phyloP scores from a whole-genome alignment of 2,888 invertebrate genomes.

The Diaprepes abbreviatus region DNA sequence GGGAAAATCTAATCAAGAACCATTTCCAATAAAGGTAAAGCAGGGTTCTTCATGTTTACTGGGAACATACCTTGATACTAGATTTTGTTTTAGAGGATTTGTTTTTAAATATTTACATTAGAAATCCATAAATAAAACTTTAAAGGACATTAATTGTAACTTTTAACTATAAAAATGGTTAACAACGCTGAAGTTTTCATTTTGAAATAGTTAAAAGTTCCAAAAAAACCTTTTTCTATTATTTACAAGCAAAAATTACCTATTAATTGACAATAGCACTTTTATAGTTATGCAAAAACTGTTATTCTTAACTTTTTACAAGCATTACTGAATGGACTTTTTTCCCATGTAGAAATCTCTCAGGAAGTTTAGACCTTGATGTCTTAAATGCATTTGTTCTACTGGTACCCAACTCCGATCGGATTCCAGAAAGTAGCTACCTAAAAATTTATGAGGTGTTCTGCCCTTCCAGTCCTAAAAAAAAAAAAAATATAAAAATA shows the following conservation, averaged over 20 bases:
- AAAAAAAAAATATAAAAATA: too few species aligned
- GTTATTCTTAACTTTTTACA: neutral
- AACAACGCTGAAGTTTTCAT: too few species aligned
- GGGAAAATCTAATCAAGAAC: too few species aligned
- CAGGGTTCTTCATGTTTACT: too few species aligned
- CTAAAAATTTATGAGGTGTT: slow-evolving; percentile 74
- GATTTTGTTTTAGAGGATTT: too few species aligned
- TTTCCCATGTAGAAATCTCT: slow-evolving; percentile 48
- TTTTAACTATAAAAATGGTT: too few species aligned
- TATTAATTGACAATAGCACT: neutral
- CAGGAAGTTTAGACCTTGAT: slow-evolving; percentile 56
- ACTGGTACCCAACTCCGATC: slow-evolving; percentile 80
- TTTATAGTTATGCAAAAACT: neutral
- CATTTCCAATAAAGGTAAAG: too few species aligned
- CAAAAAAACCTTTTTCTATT: neutral
- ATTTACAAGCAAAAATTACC: neutral
- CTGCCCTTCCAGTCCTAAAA: slow-evolving; percentile 76
- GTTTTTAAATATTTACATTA: too few species aligned
- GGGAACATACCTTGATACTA: too few species aligned
- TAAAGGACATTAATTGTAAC: too few species aligned
- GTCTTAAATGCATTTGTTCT: slow-evolving; percentile 64
- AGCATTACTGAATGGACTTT: slow-evolving; percentile 28
- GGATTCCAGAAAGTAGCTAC: slow-evolving; percentile 77
- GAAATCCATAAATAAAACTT: too few species aligned
- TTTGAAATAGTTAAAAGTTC: too few species aligned